Percentiles rank a stretch among this genome's conserved stretches.
These are phyloP conservation scores for Lagria hirta DNA, from an alignment of 2,888 invertebrate species.

Conservation along the genomic window DNA sequence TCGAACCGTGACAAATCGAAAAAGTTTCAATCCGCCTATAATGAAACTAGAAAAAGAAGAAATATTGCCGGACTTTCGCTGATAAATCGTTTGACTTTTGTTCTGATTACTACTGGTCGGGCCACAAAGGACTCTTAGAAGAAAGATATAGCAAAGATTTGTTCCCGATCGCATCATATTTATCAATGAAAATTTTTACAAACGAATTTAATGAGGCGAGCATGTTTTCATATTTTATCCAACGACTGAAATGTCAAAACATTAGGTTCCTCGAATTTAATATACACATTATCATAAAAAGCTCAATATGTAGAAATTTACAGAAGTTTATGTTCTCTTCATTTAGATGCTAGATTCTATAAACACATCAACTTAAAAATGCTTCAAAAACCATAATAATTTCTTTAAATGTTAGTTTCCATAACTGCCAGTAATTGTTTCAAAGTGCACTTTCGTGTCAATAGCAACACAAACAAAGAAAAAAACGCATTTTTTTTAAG, in stretches of 20 bases:
- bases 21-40: slow-evolving; percentile 39
- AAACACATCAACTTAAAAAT: no score
- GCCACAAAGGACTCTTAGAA: slow-evolving; percentile 61
- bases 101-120: slow-evolving; percentile 52
- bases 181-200: slow-evolving; percentile 47
- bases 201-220: slow-evolving; percentile 14
- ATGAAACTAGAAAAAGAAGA: slow-evolving; percentile 45
- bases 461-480: no score
- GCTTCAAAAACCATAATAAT: no score
- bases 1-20: slow-evolving; percentile 14
- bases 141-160: slow-evolving; percentile 51
- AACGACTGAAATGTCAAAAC: neutral
- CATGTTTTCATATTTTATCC: slow-evolving; percentile 12
- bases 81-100: slow-evolving; percentile 51
- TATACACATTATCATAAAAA: no score
- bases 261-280: no score
- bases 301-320: no score
- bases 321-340: no score
- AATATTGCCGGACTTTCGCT: slow-evolving; percentile 46
- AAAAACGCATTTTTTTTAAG: no score
- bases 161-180: slow-evolving; percentile 47
- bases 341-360: no score
- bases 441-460: no score
- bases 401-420: no score
- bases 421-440: no score